Evolutionary conservation across 1,140 invertebrate genomes (phyloP).

Genomic region (Andrena cerasifolii): DNA sequence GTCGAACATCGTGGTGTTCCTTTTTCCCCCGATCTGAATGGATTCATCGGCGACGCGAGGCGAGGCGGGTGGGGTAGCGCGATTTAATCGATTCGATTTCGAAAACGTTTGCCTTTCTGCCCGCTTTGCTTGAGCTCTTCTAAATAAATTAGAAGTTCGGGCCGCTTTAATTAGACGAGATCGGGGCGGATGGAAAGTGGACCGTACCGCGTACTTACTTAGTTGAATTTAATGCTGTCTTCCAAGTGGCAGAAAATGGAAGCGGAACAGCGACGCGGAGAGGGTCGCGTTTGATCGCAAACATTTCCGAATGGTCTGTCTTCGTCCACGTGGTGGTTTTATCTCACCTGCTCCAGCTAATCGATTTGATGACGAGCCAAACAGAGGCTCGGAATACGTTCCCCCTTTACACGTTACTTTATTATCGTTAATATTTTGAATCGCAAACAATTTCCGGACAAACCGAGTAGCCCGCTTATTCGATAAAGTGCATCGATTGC

Average conservation of each 20-base stretch:
- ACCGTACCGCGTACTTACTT: conserved; percentile 18
- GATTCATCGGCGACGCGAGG: neutral
- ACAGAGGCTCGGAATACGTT: neutral
- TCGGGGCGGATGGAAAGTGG: neutral
- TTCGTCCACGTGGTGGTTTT: neutral
- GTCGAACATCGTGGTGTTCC: neutral
- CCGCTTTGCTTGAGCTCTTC: neutral
- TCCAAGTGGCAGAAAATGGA: conserved; percentile 28
- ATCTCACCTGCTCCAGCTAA: neutral
- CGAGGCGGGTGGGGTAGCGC: too few species aligned
- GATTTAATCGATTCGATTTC: conserved; percentile 16
- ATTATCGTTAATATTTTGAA: neutral
- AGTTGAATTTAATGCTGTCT: conserved; percentile 43
- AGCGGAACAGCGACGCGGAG: conserved; percentile 12
- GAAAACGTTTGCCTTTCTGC: neutral
- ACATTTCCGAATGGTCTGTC: conserved; percentile 33
- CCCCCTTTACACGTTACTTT: neutral
- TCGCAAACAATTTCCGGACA: neutral
- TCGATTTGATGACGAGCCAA: neutral
- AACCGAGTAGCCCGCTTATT: neutral
- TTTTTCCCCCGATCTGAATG: neutral
- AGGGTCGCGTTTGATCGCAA: conserved; percentile 42
- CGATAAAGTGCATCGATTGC: neutral
- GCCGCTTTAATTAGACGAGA: neutral
- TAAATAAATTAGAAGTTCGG: conserved; percentile 31